Percentiles rank a stretch among this genome's conserved stretches.
Evolutionary conservation across 2,888 invertebrate genomes (phyloP).

Genomic region (Parelbella ahira): DNA sequence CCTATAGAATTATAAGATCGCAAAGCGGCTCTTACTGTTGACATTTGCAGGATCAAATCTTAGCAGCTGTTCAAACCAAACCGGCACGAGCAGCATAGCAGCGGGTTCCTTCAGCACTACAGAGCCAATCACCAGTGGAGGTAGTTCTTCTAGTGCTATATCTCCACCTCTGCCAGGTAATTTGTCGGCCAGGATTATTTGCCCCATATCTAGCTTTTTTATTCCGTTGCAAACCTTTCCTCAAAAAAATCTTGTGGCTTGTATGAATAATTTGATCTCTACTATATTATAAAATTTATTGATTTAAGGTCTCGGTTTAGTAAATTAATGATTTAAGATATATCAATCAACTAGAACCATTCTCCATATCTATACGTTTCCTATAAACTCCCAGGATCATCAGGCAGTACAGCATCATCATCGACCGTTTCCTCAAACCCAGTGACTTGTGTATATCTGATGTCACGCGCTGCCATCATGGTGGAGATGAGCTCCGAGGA

Average conservation of each 20-base stretch:
- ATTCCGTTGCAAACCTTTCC: too few species aligned
- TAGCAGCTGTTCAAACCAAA: constrained; percentile 76
- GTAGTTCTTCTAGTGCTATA: constrained; percentile 73
- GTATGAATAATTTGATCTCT: too few species aligned
- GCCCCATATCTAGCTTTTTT: too few species aligned
- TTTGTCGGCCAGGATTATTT: too few species aligned
- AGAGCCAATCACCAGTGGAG: constrained; percentile 72
- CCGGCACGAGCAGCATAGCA: constrained; percentile 71
- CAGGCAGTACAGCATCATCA: constrained; percentile 69
- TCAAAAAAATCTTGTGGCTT: too few species aligned
- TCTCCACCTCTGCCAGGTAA: constrained; percentile 75
- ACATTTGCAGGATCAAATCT: constrained; percentile 66
- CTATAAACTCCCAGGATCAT: constrained; percentile 48
- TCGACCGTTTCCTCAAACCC: constrained; percentile 74
- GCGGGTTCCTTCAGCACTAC: constrained; percentile 74
- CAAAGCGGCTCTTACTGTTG: too few species aligned
- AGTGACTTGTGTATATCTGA: constrained; percentile 87
- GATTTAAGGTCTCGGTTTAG: too few species aligned
- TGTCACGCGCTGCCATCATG: constrained; percentile 89
- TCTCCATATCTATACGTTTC: too few species aligned
- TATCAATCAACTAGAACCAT: too few species aligned
- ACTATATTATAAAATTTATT: too few species aligned
- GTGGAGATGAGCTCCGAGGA: constrained; percentile 86
- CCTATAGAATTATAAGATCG: too few species aligned
- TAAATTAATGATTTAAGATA: too few species aligned